Base-by-base conservation (phyloP, 2,888 invertebrate species). In the Cryptus viduatorius region DNA sequence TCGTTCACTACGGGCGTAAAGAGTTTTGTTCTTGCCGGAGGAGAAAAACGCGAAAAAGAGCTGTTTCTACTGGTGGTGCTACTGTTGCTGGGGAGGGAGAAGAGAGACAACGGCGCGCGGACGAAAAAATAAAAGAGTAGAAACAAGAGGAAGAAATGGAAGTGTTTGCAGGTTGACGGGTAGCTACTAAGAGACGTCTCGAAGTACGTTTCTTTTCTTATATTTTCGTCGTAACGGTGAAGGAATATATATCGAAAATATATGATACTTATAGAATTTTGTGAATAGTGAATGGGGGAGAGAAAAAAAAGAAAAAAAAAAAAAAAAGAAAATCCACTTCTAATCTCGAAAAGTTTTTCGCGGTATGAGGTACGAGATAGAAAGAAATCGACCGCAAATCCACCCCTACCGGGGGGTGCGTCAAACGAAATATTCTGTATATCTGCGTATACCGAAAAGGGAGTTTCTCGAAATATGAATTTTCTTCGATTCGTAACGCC, bases 1-100 rank as follows among this genome's bases (percentile, higher is more conserved):
- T 64, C 72, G 72, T 79, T 79, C 65, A 61, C 29, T 31, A 56
- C 8, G 16, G 65, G 79, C 72, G 72, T 72, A 73, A 79, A 79
- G 79, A 79, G 65, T 79, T 79, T 79, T 72, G 72, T 79, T 79
- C 72, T 65, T 56, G 44, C 72, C 67, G n/a, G 31, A 37, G 68
- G 29, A 37, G 68, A 69, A 65, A 64, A 65, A 64, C 61, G 61
- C 61, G 61, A 61, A 61, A 61, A 24, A 61, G 61, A 61, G 61
- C 61, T 61, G 61, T 29, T 29, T 19, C 59, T 29, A n/a, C 53
- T 16, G 53, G 16, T 19, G 3, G 16, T 16, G 53, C 53, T n/a
- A 14, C 59, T 31, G 31, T 14, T 31, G 1, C 31, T 5, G 56
- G 56, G 61, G 56, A 24, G 61, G 10, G 61, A 61, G 29, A 61